Percentiles rank a stretch among this genome's conserved stretches.
Conservation (phyloP, 2,888 invertebrate genomes). For the Gonocerus acuteangulatus region DNA sequence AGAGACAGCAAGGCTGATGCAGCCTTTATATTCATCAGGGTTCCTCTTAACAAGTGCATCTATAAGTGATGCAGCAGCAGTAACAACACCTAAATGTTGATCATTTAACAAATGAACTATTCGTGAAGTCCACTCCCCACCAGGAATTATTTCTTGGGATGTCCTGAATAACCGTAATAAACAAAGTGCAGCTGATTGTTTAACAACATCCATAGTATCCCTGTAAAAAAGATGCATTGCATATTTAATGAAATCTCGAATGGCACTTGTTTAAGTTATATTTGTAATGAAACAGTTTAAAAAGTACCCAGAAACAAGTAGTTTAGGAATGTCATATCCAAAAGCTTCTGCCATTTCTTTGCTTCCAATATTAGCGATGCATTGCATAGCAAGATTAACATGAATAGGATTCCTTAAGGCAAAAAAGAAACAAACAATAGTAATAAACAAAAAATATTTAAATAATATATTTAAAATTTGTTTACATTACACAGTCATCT, state of each 20-base stretch:
- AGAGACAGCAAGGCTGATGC: slow-evolving; percentile 95
- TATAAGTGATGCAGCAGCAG: slow-evolving; percentile 94
- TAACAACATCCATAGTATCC: slow-evolving; percentile 98
- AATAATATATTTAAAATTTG: no score
- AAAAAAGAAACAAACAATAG: not conserved
- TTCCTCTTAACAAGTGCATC: slow-evolving; percentile 97
- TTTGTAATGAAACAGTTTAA: no score
- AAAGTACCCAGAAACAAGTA: slow-evolving; percentile 87
- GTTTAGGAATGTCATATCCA: slow-evolving; percentile 93
- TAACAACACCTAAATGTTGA: slow-evolving; percentile 98
- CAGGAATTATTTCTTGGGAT: slow-evolving; percentile 90
- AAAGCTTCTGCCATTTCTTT: slow-evolving; percentile 99
- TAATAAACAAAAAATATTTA: slow-evolving; percentile 1
- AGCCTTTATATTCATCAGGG: slow-evolving; percentile 98
- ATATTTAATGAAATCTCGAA: not conserved
- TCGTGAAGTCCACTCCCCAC: slow-evolving; percentile 97
- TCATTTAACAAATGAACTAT: slow-evolving; percentile 98
- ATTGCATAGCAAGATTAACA: slow-evolving; percentile 96
- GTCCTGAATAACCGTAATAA: slow-evolving; percentile 87
- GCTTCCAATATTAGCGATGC: slow-evolving; percentile 99
- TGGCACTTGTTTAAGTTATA: not conserved
- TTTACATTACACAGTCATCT: not conserved
- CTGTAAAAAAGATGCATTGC: slow-evolving; percentile 51
- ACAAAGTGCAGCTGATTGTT: slow-evolving; percentile 97
- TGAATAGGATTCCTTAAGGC: slow-evolving; percentile 79